Evolutionary conservation across 2,888 invertebrate species (phyloP), one percentile per base, ranked within the genome.

Genomic region (Xestobium rufovillosum): DNA sequence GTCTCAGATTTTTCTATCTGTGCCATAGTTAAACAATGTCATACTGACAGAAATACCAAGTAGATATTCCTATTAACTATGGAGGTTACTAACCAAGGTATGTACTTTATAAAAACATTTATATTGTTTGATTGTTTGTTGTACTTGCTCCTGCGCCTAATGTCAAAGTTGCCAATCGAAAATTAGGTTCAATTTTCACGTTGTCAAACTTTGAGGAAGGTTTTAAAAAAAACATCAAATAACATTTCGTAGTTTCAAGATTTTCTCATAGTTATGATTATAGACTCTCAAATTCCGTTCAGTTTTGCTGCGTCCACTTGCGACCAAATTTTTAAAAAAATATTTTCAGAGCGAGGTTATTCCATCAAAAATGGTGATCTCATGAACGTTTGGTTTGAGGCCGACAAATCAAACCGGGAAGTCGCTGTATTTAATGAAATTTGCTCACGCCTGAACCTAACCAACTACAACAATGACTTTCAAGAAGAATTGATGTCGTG

Each of bases 21-120:
- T 19, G 23, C n/a, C 23, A 19, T 19, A n/a, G n/a, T n/a, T n/a
- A n/a, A n/a, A n/a, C n/a, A n/a, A 19, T 19, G 23, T 19, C 23
- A 19, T 19, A 19, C 23, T 8, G 23, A 19, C n/a, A n/a, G 23
- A 19, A 19, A 19, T 19, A 19, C 6, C 6, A n/a, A 19, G 23
- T 19, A 8, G n/a, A 19, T 19, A 19, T 19, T 19, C 23, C 23
- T 6, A 19, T 19, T n/a, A 19, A 19, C 23, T n/a, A 19, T 19
- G 23, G n/a, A 19, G 23, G n/a, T 19, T 19, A 19, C 23, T 19
- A 19, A 19, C 6, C n/a, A 19, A 19, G 23, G 23, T 19, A 19
- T 19, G 23, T 19, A 19, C n/a, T 19, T 19, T 19, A 19, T 19
- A 19, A 19, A 19, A 19, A 19, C 23, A 19, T n/a, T 19, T 19